phyloP scores from a whole-genome alignment of 2,113 vertebrate genomes.

The Leucoraja erinaceus region DNA sequence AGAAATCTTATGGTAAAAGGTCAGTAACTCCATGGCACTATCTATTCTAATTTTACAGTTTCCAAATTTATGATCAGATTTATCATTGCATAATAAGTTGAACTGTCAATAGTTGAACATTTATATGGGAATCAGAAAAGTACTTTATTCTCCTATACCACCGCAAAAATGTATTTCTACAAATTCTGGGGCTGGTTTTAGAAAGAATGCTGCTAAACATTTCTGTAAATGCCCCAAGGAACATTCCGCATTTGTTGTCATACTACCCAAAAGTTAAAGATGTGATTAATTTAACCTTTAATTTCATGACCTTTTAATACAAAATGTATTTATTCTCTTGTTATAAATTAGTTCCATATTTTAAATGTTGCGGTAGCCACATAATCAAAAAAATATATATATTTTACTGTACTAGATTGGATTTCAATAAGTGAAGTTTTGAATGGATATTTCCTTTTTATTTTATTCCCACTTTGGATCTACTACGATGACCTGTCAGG shows the following conservation, averaged over 20 bases:
- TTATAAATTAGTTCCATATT: background rate
- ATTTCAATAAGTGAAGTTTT: background rate
- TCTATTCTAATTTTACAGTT: background rate
- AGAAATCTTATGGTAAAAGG: slow-evolving; percentile 54
- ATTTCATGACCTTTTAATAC: too few relatives aligned
- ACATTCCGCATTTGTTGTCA: background rate
- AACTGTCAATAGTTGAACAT: background rate
- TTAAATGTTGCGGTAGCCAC: background rate
- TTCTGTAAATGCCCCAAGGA: background rate
- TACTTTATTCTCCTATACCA: background rate
- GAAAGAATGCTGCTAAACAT: background rate
- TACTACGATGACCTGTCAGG: background rate
- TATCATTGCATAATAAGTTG: background rate
- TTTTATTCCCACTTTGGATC: background rate
- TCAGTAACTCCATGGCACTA: slow-evolving; percentile 48
- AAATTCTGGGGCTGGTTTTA: background rate
- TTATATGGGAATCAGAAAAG: background rate
- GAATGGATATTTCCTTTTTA: background rate
- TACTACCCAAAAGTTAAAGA: background rate
- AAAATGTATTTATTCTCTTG: background rate
- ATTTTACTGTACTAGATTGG: background rate
- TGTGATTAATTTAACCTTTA: background rate
- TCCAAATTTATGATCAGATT: background rate
- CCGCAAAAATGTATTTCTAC: background rate
- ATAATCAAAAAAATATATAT: background rate